These are phyloP conservation scores for Nasalis larvatus DNA, from an alignment of 2,113 vertebrate genomes.

Conservation along the genomic window DNA sequence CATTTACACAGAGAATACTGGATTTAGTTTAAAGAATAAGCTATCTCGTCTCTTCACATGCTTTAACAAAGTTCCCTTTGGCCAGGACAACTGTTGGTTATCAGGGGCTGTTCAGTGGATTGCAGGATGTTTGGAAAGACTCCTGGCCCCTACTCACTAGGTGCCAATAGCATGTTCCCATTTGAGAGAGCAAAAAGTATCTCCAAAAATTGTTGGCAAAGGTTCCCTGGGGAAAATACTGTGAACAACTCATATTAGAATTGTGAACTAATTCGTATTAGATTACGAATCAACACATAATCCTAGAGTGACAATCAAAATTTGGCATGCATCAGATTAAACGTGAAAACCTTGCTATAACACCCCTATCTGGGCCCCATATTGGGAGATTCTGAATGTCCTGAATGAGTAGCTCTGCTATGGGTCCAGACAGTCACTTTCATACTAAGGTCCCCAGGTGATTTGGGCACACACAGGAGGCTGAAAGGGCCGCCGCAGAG, in stretches of 20 bases:
- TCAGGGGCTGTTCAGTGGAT: fast-evolving
- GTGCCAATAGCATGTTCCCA: background rate
- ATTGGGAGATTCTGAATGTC: background rate
- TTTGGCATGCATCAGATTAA: background rate
- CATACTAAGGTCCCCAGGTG: background rate
- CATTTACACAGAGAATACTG: background rate
- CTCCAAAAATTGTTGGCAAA: background rate
- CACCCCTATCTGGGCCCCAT: fast-evolving
- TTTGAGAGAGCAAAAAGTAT: background rate
- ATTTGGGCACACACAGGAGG: background rate
- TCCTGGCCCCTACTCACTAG: background rate
- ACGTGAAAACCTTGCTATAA: background rate
- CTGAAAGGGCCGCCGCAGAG: background rate
- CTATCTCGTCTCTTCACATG: background rate
- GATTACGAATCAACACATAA: background rate
- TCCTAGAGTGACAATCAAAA: background rate
- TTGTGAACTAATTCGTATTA: background rate
- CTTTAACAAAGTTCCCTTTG: background rate
- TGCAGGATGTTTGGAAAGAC: background rate
- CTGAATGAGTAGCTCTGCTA: background rate
- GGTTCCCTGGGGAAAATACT: background rate
- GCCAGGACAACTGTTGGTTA: background rate
- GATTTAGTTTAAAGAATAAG: background rate
- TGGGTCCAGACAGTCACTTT: background rate
- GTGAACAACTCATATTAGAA: background rate